These are phyloP conservation scores for Athrips mouffetella DNA, from an alignment of 2,888 invertebrate genomes.

Conservation along the genomic window DNA sequence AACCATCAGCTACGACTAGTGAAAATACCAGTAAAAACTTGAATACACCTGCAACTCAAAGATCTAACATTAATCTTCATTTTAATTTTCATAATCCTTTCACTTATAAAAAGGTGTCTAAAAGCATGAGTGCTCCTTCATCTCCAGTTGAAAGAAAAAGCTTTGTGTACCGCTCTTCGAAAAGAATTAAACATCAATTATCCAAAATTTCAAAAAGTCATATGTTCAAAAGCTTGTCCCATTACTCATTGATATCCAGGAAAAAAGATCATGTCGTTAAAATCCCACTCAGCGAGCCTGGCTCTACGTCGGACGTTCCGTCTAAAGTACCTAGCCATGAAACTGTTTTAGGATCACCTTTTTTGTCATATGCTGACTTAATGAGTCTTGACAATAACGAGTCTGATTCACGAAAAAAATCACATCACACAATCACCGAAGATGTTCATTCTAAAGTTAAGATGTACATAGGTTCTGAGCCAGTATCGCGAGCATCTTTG, in stretches of 20 bases:
- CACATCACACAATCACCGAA: constrained; percentile 58
- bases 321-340: constrained; percentile 60
- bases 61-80: constrained; percentile 45
- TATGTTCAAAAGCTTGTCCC: constrained; percentile 71
- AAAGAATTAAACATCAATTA: constrained; percentile 58
- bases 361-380: constrained; percentile 68
- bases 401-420: constrained; percentile 38
- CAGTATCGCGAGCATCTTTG: constrained; percentile 59
- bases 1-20: background rate
- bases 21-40: background rate
- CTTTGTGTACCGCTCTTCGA: constrained; percentile 68
- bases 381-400: constrained; percentile 57
- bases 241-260: constrained; percentile 62
- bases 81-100: constrained; percentile 67
- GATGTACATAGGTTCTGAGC: constrained; percentile 73
- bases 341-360: constrained; percentile 75
- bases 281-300: constrained; percentile 55
- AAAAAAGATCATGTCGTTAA: constrained; percentile 53
- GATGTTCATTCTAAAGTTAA: constrained; percentile 49
- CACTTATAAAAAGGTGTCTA: constrained; percentile 55
- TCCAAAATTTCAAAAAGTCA: constrained; percentile 64
- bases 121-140: constrained; percentile 67
- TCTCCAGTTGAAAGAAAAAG: constrained; percentile 64
- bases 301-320: constrained; percentile 58
- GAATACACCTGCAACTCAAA: constrained; percentile 30